Evolutionary conservation across 1,140 invertebrate species (phyloP), one percentile per base, ranked within the genome.

Genomic region (Eupristina koningsbergeri): DNA sequence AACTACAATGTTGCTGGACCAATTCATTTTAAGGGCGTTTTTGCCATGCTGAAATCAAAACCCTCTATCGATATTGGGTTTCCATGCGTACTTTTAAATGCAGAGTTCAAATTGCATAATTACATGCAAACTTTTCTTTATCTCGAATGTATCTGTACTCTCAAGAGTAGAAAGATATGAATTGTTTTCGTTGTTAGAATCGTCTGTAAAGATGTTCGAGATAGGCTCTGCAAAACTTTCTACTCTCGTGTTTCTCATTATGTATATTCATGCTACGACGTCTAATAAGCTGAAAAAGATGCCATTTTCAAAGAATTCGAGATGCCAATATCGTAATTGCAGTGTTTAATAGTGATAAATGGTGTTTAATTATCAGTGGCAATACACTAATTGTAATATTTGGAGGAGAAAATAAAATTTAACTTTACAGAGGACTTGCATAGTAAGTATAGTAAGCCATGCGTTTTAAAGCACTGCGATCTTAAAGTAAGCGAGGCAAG

Each of bases 201-300:
- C 29, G 58, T 45, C 45, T 45, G 53, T 13, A 50, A 81, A 81
- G 80, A 81, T 75, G 71, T 13, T 50, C 36, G 39, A 15, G 80
- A 81, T 76, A 81, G 53, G 58, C 61, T 75, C 64, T 64, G 17
- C 29, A 64, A 45, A 81, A 76, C 80, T 81, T 81, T 81, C 80
- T 81, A 81, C 39, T 47, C 29, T 36, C 26, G 53, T 81, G 53
- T 75, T 15, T 75, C 69, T 45, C 41, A 61, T 81, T 75, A 71
- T 81, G 39, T 8, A 22, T 26, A 34, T 34, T 64, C 41, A 1
- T 0, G 31, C 41, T 5, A 45, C 50, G 41, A 64, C 53, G 67
- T 50, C 45, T 11, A 11, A 34, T 15, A 73, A 11, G 6, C 41
- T 45, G 5, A 11, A 45, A 45, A 45, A 5, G 41, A 45, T 5